Conservation (phyloP, 2,797 vertebrate species). For the Sebastes diploproa region DNA sequence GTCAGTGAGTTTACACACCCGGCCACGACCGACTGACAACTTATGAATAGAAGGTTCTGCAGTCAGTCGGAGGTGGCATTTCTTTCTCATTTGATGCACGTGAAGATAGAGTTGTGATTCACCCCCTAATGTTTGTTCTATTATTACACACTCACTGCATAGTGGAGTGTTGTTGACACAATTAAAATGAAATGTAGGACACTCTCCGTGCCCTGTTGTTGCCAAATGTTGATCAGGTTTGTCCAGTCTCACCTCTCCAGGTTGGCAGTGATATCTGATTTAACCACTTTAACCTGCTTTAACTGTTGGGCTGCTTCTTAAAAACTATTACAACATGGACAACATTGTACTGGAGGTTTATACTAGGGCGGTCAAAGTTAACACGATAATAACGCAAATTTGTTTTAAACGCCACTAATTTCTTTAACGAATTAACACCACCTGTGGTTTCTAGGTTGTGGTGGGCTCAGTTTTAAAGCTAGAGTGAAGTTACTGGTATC, state of each 20-base stretch:
- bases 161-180: neutral
- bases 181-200: neutral
- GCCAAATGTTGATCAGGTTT: neutral
- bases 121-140: too few species aligned
- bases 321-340: neutral
- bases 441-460: too few species aligned
- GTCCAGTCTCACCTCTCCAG: neutral
- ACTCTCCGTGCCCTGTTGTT: neutral
- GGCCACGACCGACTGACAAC: neutral
- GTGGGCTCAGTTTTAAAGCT: too few species aligned
- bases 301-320: neutral
- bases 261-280: neutral
- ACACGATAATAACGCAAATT: too few species aligned
- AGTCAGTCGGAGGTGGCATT: neutral
- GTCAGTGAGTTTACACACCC: neutral
- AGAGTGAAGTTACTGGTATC: too few species aligned
- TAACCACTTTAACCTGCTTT: neutral
- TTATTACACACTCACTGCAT: too few species aligned
- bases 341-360: neutral
- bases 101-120: neutral
- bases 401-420: too few species aligned
- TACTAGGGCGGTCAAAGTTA: neutral
- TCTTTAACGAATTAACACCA: too few species aligned
- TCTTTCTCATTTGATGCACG: neutral
- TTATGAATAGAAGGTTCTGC: neutral